Evolutionary conservation across 2,797 vertebrate genomes (phyloP).

Genomic region (Paedocypris micromegethes): DNA sequence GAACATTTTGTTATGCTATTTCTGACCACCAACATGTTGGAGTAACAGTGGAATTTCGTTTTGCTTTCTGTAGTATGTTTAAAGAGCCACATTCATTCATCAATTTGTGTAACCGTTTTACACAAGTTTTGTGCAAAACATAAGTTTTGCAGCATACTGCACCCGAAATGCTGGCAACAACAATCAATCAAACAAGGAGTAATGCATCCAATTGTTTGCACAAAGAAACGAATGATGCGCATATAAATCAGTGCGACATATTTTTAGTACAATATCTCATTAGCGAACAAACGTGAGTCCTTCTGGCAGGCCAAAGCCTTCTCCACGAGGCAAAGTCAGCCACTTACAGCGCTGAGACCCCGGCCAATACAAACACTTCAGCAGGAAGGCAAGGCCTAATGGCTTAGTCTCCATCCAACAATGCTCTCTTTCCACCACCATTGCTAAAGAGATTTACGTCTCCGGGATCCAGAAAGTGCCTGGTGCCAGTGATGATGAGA

Average conservation of each 20-base stretch:
- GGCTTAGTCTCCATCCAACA: constrained; percentile 43
- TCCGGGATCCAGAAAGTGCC: constrained; percentile 16
- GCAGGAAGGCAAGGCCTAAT: constrained; percentile 38
- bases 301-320: constrained; percentile 43
- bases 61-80: background rate
- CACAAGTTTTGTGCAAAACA: too few relatives aligned
- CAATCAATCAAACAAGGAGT: too few relatives aligned
- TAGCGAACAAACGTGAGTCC: constrained; percentile 49
- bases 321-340: constrained; percentile 40
- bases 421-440: constrained; percentile 30
- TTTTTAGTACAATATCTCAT: constrained; percentile 50
- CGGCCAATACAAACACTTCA: constrained; percentile 48
- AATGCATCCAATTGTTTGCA: constrained; percentile 26
- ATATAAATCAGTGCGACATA: constrained; percentile 49
- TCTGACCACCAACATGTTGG: constrained; percentile 31
- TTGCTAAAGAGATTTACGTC: constrained; percentile 38
- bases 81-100: too few relatives aligned
- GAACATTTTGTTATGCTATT: constrained; percentile 43
- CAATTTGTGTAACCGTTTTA: too few relatives aligned
- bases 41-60: constrained; percentile 4
- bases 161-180: too few relatives aligned
- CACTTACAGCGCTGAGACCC: constrained; percentile 23
- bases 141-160: too few relatives aligned
- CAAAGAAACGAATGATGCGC: constrained; percentile 45
- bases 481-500: constrained; percentile 21